These are phyloP conservation scores for Ptiloglossa arizonensis DNA, from an alignment of 1,140 invertebrate species.

Conservation along the genomic window DNA sequence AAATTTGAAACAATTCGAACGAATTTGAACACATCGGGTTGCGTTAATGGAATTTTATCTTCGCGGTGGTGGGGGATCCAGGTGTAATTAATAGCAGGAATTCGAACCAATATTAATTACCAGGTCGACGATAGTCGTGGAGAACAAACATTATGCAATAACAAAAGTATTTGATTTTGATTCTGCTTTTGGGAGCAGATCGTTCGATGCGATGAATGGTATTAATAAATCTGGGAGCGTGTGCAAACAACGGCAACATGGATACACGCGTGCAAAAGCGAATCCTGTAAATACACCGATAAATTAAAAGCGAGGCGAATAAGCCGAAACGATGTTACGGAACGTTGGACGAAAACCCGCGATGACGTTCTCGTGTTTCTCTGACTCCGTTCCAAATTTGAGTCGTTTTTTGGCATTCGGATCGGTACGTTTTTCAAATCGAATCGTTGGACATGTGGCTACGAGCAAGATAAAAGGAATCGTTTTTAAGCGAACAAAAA, in stretches of 20 bases:
- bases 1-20: no score
- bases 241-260: constrained; percentile 30
- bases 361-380: constrained; percentile 35
- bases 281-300: constrained; percentile 31
- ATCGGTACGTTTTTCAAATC: constrained; percentile 26
- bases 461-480: background rate
- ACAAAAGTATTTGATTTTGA: background rate
- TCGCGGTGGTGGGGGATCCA: no score
- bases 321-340: constrained; percentile 17
- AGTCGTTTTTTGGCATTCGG: constrained; percentile 41
- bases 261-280: background rate
- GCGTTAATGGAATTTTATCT: no score
- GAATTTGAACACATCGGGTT: no score
- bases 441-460: background rate
- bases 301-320: constrained; percentile 35
- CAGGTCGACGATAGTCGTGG: no score
- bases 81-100: no score
- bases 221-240: constrained; percentile 36
- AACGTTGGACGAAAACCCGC: background rate
- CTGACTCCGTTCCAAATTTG: constrained; percentile 58
- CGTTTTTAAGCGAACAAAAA: background rate
- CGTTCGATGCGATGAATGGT: background rate
- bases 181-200: background rate
- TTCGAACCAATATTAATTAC: no score
- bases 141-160: no score